Conservation (phyloP, 2,888 invertebrate species). For the Neocrepidodera transversa region DNA sequence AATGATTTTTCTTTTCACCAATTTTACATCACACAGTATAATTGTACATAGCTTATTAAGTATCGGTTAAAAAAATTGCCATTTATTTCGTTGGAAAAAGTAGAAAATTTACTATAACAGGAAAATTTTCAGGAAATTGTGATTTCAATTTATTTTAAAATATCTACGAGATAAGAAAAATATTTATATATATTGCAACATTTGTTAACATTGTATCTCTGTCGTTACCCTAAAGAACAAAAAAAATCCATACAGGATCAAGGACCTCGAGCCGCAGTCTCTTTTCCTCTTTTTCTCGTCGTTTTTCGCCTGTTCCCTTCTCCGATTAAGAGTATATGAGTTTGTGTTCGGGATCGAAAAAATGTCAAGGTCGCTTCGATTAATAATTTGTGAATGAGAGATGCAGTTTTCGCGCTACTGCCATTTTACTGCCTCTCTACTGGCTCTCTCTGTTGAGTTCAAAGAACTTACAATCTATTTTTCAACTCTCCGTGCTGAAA, state of each 20-base stretch:
- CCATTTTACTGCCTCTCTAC: neutral
- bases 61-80: no score
- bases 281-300: constrained; percentile 15
- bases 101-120: no score
- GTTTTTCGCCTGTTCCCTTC: constrained; percentile 21
- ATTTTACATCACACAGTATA: no score
- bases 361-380: constrained; percentile 60
- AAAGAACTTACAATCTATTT: constrained; percentile 35
- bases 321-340: constrained; percentile 51
- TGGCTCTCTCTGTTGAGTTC: constrained; percentile 22
- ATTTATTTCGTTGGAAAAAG: no score
- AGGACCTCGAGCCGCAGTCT: neutral
- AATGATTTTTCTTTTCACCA: no score
- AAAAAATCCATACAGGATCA: neutral
- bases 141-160: no score
- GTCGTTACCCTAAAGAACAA: neutral
- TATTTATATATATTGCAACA: no score
- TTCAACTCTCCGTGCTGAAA: neutral
- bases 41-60: no score
- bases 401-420: constrained; percentile 27
- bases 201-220: no score
- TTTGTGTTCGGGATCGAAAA: constrained; percentile 52
- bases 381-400: constrained; percentile 58
- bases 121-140: no score
- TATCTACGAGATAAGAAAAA: no score